These are phyloP conservation scores for Gambusia yucatana DNA, from an alignment of 2,797 vertebrate species.

Conservation along the genomic window DNA sequence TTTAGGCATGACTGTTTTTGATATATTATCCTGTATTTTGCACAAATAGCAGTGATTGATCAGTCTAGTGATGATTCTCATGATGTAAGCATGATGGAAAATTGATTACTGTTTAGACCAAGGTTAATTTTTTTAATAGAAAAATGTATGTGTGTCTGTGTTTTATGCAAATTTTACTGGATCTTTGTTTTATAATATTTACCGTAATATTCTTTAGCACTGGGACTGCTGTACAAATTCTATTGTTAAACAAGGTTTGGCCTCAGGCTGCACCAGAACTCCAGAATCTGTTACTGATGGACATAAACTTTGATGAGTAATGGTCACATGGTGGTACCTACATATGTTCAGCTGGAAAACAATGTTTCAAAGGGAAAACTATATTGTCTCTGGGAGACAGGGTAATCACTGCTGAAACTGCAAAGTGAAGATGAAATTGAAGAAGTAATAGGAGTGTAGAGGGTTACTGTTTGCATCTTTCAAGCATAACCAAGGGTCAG, in stretches of 20 bases:
- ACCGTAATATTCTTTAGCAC: not conserved
- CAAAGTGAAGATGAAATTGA: conserved; percentile 23
- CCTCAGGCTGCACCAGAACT: not conserved
- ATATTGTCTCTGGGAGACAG: conserved; percentile 24
- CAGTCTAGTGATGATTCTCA: not conserved
- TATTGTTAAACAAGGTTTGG: not conserved
- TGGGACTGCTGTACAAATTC: conserved; percentile 7
- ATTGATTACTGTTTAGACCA: not conserved
- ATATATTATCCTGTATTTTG: not conserved
- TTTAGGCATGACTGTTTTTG: not conserved
- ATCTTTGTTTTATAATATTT: conserved; percentile 8
- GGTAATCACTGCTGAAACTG: conserved; percentile 33
- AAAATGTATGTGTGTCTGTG: not conserved
- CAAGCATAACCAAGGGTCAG: not conserved
- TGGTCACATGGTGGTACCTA: conserved; percentile 8
- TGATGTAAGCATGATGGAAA: not conserved
- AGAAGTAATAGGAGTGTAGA: not conserved
- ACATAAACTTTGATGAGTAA: conserved; percentile 29
- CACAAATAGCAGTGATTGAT: not conserved
- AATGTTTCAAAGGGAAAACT: conserved; percentile 51
- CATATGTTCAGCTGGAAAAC: conserved; percentile 5
- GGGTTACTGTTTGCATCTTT: conserved; percentile 15
- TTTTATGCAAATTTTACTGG: not conserved
- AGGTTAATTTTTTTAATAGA: not conserved
- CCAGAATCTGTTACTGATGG: conserved; percentile 25